Conservation (phyloP, 2,888 invertebrate species). For the Altica lythri region DNA sequence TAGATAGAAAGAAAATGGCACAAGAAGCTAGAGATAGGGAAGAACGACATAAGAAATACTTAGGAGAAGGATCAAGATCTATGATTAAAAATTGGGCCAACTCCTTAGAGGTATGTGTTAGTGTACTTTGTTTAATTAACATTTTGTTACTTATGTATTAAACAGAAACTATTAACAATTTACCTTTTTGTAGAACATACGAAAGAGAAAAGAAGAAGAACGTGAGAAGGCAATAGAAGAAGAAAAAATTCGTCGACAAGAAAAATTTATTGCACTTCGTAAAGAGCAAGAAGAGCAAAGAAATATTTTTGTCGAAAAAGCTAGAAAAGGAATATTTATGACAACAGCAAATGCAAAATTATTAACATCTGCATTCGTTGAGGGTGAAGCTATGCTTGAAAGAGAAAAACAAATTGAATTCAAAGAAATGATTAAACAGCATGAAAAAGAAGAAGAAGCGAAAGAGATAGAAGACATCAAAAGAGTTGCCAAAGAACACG, state of each 20-base stretch:
- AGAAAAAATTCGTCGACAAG: conserved; percentile 40
- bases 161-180: neutral
- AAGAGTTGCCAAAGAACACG: conserved; percentile 35
- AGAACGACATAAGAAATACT: conserved; percentile 49
- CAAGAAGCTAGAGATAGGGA: conserved; percentile 52
- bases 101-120: conserved; percentile 54
- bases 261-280: conserved; percentile 36
- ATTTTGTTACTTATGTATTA: neutral
- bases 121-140: too few relatives aligned
- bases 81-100: conserved; percentile 58
- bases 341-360: conserved; percentile 45
- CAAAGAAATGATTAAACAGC: conserved; percentile 46
- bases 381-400: conserved; percentile 50
- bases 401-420: conserved; percentile 51
- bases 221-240: conserved; percentile 34
- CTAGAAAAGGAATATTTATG: conserved; percentile 46
- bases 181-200: conserved; percentile 41
- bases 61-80: conserved; percentile 55
- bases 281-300: conserved; percentile 44
- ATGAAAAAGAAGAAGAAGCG: conserved; percentile 44
- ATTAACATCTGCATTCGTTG: conserved; percentile 48
- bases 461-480: conserved; percentile 44
- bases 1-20: conserved; percentile 47
- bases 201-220: conserved; percentile 44
- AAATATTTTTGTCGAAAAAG: conserved; percentile 46